Evolutionary conservation across 2,113 vertebrate species (phyloP), one percentile per base, ranked within the genome.

Genomic region (Malurus cyaneus): DNA sequence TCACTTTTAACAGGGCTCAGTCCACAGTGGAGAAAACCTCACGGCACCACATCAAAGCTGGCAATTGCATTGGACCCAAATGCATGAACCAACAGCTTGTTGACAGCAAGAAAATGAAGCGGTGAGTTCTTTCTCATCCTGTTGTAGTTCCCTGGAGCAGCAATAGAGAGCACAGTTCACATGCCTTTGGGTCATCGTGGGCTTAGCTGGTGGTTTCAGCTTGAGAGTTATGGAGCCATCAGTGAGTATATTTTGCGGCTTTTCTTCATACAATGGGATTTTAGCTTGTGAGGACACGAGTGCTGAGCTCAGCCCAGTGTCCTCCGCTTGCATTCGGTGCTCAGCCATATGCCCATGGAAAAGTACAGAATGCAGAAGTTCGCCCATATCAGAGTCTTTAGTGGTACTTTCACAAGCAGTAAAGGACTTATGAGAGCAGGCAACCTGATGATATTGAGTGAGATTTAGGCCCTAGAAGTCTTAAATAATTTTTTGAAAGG

Each of bases 1-100:
- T 97, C 53, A 29, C 54, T 67, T 80, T 67, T 69, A 50, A 96
- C 86, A 98, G 98, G 92, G 67, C 69, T 81, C 98, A 98, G 77
- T 95, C 96, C 78, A 98, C 97, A 3, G 31, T 36, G 86, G 88
- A 97, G 86, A 98, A 98, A 89, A 77, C 57, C 61, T 91, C 70
- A 8, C 71, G 2, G 46, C 77, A 26, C 41, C 65, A 2, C 41
- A 94, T 82, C 93, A 97, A 97, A 96, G 94, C 59, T 18, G 62
- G 87, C 91, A 89, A 57, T 29, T 98, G 97, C 88, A 8, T 11
- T 20, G 94, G 96, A 19, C 86, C 93, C 62, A 97, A 96, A 66
- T 97, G 97, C 39, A 8, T 80, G 77, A 90, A 62, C 44, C 94
- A 39, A 56, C 94, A 96, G 77, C 88, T 96, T 52, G 76, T 42